Base-by-base conservation (phyloP, 2,113 vertebrate species). In the Vimba vimba region DNA sequence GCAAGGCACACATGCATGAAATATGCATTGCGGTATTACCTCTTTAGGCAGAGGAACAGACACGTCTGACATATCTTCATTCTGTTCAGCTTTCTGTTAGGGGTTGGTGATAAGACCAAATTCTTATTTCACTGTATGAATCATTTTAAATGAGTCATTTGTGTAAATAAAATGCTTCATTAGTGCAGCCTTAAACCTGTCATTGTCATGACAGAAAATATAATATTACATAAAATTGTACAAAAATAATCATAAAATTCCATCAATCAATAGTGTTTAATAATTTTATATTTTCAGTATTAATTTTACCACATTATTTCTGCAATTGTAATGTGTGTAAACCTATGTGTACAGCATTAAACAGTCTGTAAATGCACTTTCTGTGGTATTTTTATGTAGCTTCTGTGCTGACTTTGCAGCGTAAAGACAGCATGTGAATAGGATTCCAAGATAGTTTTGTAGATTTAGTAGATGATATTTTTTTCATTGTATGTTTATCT, bases 1-100 rank as follows among this genome's bases (percentile, higher is more conserved):
- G 21, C 19, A 60, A 79, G 36, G n/a, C 79, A 19, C 43, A 6
- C 39, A 50, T 68, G 62, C 79, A 82, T 82, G 25, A 82, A 82
- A 82, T 68, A 82, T 82, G 43, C 62, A 82, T 81, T 17, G n/a
- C 25, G 30, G 8, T 43, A 25, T 64, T 66, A 47, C 4, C n/a
- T 81, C 25, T 66, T 79, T 79, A 74, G 74, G 8, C 15, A 1
- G 74, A 52, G 74, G 13, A 52, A 52, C 15, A 76, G 23, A 50
- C 1, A 13, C 11, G 4, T 66, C n/a, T 12, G 57, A 17, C 4
- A 47, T 64, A n/a, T 82, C 17, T 68, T 19, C 1, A 2, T 5
- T 81, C 6, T 64, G 23, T 17, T 64, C 36, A 45, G 39, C 19
- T 47, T 43, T 17, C 12, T 64, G 8, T 43, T 43, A 43, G 39